Percentiles rank a stretch among this genome's conserved stretches.
phyloP scores from a whole-genome alignment of 2,113 vertebrate genomes.

The Polyodon spathula region DNA sequence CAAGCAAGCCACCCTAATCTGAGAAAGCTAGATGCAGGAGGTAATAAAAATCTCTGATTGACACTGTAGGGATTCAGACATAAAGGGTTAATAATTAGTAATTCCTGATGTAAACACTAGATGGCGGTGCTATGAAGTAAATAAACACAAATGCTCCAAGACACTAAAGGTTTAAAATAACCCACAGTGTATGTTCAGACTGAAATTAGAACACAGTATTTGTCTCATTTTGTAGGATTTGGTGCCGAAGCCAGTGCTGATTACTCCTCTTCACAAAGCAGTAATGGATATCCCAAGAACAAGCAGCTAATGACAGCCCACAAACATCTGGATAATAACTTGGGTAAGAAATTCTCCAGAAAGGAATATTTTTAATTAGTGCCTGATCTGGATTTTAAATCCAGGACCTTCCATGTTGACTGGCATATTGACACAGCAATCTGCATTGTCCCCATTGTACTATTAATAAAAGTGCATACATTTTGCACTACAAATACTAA shows the following conservation, averaged over 20 bases:
- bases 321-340: slow-evolving; percentile 77
- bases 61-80: slow-evolving; percentile 5
- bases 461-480: no score
- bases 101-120: no score
- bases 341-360: slow-evolving; percentile 55
- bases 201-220: slow-evolving; percentile 12
- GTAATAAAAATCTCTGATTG: slow-evolving; percentile 37
- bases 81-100: slow-evolving; percentile 17
- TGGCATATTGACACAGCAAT: no score
- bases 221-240: slow-evolving; percentile 40
- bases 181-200: slow-evolving; percentile 19
- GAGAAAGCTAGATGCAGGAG: slow-evolving; percentile 65
- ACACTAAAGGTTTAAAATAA: no score
- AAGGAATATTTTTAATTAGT: slow-evolving; percentile 13
- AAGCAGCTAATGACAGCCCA: slow-evolving; percentile 67
- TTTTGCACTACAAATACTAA: not conserved
- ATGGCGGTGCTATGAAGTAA: no score
- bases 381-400: not conserved
- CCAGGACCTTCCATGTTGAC: no score
- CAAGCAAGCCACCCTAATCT: slow-evolving; percentile 83
- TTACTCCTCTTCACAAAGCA: slow-evolving; percentile 35
- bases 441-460: no score
- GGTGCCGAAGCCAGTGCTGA: slow-evolving; percentile 37
- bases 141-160: no score
- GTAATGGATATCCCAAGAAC: slow-evolving; percentile 62